These are phyloP conservation scores for Thamnophis sirtalis DNA, from an alignment of 2,113 vertebrate genomes.

Conservation along the genomic window DNA sequence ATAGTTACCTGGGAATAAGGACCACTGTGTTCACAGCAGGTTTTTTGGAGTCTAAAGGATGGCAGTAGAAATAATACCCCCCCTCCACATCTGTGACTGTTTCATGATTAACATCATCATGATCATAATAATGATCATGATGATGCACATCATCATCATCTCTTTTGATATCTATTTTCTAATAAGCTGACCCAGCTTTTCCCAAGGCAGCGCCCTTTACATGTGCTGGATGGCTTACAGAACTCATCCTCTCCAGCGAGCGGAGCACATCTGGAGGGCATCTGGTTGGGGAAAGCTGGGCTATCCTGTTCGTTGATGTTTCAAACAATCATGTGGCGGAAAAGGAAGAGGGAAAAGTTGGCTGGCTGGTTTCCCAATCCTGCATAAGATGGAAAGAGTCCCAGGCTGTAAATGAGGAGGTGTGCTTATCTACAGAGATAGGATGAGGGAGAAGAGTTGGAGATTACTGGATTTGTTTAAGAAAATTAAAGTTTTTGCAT, in stretches of 20 bases:
- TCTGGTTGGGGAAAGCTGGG: not conserved
- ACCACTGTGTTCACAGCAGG: not conserved
- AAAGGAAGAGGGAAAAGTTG: not conserved
- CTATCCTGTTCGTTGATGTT: slow-evolving; percentile 27
- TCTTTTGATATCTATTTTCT: not conserved
- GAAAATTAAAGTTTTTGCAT: not conserved
- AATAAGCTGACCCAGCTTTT: not conserved
- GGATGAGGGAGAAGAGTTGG: not conserved
- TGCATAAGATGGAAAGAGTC: not conserved
- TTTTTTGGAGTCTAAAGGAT: not conserved
- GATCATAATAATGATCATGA: not conserved
- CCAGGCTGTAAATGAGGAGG: not conserved
- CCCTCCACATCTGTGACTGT: not conserved
- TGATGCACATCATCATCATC: not conserved
- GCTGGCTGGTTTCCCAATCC: slow-evolving; percentile 14
- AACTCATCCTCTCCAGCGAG: not conserved
- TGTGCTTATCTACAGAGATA: not conserved
- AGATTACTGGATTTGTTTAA: not conserved
- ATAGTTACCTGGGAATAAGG: not conserved
- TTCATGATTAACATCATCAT: not conserved
- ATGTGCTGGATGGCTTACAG: not conserved
- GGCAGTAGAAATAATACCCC: not conserved
- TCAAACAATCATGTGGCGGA: slow-evolving; percentile 16
- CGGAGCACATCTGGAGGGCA: not conserved
- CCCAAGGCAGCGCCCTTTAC: not conserved